Percentiles rank a stretch among this genome's conserved stretches.
phyloP scores from a whole-genome alignment of 2,797 vertebrate genomes.

The Notolabrus celidotus region DNA sequence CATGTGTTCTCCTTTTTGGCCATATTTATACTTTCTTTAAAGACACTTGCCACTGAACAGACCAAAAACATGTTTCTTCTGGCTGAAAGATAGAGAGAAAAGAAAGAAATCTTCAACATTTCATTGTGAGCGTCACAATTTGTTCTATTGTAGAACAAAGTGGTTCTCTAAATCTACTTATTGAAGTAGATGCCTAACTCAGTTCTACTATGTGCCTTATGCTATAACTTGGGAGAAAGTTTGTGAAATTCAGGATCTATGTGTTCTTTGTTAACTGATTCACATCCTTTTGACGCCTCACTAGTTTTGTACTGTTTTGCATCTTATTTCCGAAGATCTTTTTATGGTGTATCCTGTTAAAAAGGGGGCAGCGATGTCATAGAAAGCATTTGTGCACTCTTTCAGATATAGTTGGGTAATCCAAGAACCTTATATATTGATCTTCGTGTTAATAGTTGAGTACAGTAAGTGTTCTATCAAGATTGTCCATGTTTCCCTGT shows the following conservation, averaged over 20 bases:
- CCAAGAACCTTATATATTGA: conserved; percentile 99
- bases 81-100: conserved; percentile 86
- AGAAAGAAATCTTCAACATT: conserved; percentile 86
- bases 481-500: conserved; percentile 99
- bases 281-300: conserved; percentile 98
- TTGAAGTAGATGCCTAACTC: conserved; percentile 98
- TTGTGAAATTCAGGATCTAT: conserved; percentile 99
- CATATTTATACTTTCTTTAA: conserved; percentile 89
- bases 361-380: conserved; percentile 96
- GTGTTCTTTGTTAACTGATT: conserved; percentile 99
- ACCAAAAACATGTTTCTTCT: conserved; percentile 93
- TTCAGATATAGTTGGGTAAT: conserved; percentile 98
- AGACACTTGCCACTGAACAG: conserved; percentile 96
- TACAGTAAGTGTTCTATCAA: conserved; percentile 99
- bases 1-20: conserved; percentile 75
- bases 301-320: conserved; percentile 99
- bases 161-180: conserved; percentile 96
- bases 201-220: conserved; percentile 99
- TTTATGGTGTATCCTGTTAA: conserved; percentile 98
- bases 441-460: conserved; percentile 99
- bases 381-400: conserved; percentile 98
- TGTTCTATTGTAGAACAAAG: conserved; percentile 97
- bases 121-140: conserved; percentile 93
- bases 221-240: conserved; percentile 98
- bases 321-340: conserved; percentile 99